Evolutionary conservation across 1,140 invertebrate genomes (phyloP), one percentile per base, ranked within the genome.

Genomic region (Phocides pigmalion): DNA sequence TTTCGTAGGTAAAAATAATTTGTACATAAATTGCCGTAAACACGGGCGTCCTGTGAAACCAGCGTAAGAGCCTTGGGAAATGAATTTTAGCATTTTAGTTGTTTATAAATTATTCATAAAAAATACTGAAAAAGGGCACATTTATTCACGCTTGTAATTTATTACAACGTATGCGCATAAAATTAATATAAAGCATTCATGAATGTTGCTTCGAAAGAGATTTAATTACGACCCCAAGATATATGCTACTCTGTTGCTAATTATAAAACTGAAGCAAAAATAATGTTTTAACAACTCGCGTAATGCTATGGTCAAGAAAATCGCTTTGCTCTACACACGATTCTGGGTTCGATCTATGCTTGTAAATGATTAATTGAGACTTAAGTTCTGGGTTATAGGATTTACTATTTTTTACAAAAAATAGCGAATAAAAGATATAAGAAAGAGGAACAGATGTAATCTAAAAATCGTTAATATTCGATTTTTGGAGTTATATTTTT

Each of bases 161-260:
- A 39, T 39, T 39, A 39, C 35, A 39, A 39, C 35, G 35, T 39
- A 39, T 39, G 35, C 35, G 35, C 35, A 39, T 39, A 39, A 39
- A 39, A 39, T 39, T 39, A 39, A n/a, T 5, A 39, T 39, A 39
- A 39, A 9, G 12, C 35, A 39, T 39, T 39, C 35, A 39, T 39
- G 35, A 39, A 39, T 12, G 35, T 39, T 39, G 35, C 35, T 39
- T 19, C 46, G 5, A 44, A 46, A 42, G 8, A 16, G 20, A 16
- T 17, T 46, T 17, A 17, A 44, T 22, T 12, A 11, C 41, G 35
- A 39, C 11, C n/a, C 35, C 35, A 39, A 14, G 1, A 4, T 39
- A 14, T 0, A 39, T 11, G 35, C 35, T 5, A 39, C 12, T 4
- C 35, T 14, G n/a, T 39, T 39, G 11, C 9, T 12, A 11, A 39